These are phyloP conservation scores for Tolypeutes matacus DNA, from an alignment of 2,797 vertebrate species.

Conservation along the genomic window DNA sequence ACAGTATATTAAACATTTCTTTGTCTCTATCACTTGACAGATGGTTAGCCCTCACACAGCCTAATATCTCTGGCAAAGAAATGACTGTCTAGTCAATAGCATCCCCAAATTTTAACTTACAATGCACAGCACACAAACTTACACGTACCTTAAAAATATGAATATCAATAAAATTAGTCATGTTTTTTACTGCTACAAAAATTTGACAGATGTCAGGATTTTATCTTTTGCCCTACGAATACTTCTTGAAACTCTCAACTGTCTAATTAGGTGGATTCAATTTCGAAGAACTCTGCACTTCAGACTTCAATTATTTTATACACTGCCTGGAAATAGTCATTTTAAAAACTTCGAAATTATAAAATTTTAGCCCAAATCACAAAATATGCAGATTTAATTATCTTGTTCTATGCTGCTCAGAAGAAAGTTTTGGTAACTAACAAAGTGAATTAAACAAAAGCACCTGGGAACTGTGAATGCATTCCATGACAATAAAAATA, in stretches of 20 bases:
- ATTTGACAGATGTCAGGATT: constrained; percentile 70
- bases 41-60: constrained; percentile 85
- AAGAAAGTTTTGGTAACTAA: constrained; percentile 63
- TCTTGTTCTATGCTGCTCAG: constrained; percentile 46
- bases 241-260: constrained; percentile 58
- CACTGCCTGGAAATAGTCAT: constrained; percentile 46
- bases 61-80: constrained; percentile 84
- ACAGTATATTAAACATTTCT: constrained; percentile 79
- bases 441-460: constrained; percentile 67
- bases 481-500: constrained; percentile 45
- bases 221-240: constrained; percentile 62
- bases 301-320: constrained; percentile 66
- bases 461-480: constrained; percentile 50
- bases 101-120: constrained; percentile 82
- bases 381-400: constrained; percentile 69
- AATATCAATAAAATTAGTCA: constrained; percentile 62
- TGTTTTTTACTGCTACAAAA: constrained; percentile 62
- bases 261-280: neutral
- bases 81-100: constrained; percentile 81
- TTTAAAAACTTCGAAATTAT: constrained; percentile 66
- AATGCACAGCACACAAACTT: constrained; percentile 78
- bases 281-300: constrained; percentile 50
- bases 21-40: constrained; percentile 84
- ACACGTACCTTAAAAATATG: constrained; percentile 74
- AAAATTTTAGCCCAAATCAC: constrained; percentile 41